phyloP scores from a whole-genome alignment of 2,888 invertebrate species.

The Lasioglossum zephyrum region DNA sequence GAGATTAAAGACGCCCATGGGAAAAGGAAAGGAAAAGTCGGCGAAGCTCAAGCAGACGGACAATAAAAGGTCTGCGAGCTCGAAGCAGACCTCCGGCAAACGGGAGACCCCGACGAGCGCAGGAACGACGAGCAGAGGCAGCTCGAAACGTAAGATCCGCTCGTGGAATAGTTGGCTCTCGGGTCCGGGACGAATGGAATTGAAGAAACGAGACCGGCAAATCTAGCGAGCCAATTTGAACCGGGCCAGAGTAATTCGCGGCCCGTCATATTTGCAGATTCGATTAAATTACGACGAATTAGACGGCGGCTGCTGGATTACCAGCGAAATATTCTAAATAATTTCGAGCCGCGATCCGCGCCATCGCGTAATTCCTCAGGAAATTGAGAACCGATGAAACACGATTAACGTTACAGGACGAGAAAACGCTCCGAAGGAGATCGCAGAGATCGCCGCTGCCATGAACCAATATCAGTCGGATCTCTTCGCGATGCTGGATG shows the following conservation, averaged over 20 bases:
- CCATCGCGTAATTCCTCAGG: not conserved
- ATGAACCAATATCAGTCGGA: slow-evolving; percentile 65
- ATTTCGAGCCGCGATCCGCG: not conserved
- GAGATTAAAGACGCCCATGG: slow-evolving; percentile 7
- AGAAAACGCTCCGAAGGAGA: slow-evolving; percentile 7
- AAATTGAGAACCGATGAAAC: not conserved
- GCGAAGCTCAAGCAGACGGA: not conserved
- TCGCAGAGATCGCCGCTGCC: slow-evolving; percentile 25
- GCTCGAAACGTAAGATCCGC: slow-evolving; percentile 42
- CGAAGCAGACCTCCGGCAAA: slow-evolving; percentile 34
- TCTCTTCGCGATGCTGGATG: slow-evolving; percentile 61
- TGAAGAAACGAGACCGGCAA: not conserved
- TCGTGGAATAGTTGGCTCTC: not conserved
- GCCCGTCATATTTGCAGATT: not conserved
- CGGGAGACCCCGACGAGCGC: slow-evolving; percentile 36
- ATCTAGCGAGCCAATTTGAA: slow-evolving; percentile 15
- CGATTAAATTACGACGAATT: slow-evolving; percentile 5
- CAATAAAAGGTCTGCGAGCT: slow-evolving; percentile 45
- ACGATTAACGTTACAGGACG: slow-evolving; percentile 5
- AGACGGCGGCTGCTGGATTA: not conserved
- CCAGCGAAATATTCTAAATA: not conserved
- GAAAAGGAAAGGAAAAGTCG: slow-evolving; percentile 19
- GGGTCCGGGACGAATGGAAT: slow-evolving; percentile 3
- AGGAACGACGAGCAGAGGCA: slow-evolving; percentile 39
- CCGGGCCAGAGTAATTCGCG: not conserved